These are phyloP conservation scores for Hemibagrus wyckioides DNA, from an alignment of 2,113 vertebrate genomes.

Conservation along the genomic window DNA sequence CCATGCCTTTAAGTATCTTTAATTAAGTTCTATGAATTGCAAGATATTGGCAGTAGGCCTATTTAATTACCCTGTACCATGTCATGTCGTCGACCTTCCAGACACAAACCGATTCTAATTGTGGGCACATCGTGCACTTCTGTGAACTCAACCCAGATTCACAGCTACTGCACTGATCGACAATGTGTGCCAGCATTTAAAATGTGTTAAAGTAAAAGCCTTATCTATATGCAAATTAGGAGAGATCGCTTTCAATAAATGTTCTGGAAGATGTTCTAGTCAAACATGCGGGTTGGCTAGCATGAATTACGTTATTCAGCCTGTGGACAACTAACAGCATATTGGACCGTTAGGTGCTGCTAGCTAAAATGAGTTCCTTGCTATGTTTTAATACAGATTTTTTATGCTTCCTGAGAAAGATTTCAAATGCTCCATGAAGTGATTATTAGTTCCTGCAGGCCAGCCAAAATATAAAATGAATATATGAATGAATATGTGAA, in stretches of 20 bases:
- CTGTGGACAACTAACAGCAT: conserved; percentile 50
- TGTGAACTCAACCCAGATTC: conserved; percentile 19
- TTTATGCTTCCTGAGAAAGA: background rate
- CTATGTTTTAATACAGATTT: background rate
- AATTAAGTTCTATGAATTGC: conserved; percentile 4
- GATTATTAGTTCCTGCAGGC: background rate
- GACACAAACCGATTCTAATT: background rate
- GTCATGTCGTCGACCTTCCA: conserved; percentile 9
- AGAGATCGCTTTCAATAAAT: conserved; percentile 76
- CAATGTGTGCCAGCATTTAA: conserved; percentile 68
- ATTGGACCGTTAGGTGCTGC: background rate
- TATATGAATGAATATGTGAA: too few species aligned
- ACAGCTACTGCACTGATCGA: conserved; percentile 56
- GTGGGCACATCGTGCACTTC: conserved; percentile 10
- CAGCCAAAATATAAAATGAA: background rate
- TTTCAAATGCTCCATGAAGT: background rate
- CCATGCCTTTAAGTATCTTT: background rate
- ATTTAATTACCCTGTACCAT: conserved; percentile 9
- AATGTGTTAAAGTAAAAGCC: conserved; percentile 65
- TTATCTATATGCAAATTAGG: conserved; percentile 81
- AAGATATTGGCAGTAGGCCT: conserved; percentile 4
- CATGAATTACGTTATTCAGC: conserved; percentile 65
- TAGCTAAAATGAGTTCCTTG: background rate
- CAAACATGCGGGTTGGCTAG: conserved; percentile 67
- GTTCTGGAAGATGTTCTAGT: conserved; percentile 66